These are phyloP conservation scores for Melanaphis sacchari DNA, from an alignment of 1,140 invertebrate species.

Conservation along the genomic window DNA sequence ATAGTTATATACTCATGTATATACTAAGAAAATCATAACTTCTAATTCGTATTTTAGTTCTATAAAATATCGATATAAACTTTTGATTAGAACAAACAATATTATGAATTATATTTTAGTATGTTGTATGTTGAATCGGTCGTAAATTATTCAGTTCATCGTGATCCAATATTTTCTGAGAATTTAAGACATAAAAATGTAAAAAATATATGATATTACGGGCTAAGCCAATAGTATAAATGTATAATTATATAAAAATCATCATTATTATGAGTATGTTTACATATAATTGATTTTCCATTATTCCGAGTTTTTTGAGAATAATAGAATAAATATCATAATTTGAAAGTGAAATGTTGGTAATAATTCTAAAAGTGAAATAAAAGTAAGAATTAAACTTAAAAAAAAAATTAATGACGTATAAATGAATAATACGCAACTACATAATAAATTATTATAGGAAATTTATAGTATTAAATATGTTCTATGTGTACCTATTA, in stretches of 20 bases:
- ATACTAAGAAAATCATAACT: not conserved
- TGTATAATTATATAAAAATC: not conserved
- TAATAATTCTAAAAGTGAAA: not conserved
- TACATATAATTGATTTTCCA: not conserved
- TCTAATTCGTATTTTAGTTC: not conserved
- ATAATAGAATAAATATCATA: not conserved
- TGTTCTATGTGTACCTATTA: no score
- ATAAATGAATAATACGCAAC: not conserved
- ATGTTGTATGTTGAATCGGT: not conserved
- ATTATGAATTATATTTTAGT: not conserved
- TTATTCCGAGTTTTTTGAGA: not conserved
- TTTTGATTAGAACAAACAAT: not conserved
- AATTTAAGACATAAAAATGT: not conserved
- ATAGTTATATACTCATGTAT: not conserved
- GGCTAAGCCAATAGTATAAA: not conserved
- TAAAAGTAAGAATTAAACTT: not conserved
- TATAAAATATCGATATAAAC: not conserved
- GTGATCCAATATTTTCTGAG: not conserved
- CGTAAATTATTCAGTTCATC: conserved; percentile 1
- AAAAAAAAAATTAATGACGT: not conserved
- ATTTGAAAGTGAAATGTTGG: not conserved
- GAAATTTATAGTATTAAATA: not conserved
- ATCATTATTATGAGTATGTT: not conserved
- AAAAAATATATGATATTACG: not conserved
- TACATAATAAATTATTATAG: not conserved